Conservation (phyloP, 1,140 invertebrate genomes). For the Riptortus pedestris region DNA sequence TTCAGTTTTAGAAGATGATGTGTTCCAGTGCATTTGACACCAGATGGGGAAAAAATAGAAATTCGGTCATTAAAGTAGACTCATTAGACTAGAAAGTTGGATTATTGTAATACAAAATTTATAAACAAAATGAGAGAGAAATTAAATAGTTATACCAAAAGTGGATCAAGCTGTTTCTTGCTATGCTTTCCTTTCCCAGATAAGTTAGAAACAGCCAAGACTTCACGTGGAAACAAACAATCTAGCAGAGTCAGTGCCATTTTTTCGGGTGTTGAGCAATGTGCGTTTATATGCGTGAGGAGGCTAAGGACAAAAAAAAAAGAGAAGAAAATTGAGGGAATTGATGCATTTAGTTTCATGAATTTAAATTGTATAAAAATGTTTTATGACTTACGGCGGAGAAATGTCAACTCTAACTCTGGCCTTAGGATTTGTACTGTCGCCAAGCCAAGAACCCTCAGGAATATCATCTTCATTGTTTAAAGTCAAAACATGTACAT, state of each 20-base stretch:
- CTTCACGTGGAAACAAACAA: conserved; percentile 44
- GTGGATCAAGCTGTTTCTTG: conserved; percentile 45
- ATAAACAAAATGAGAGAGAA: no score
- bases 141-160: conserved; percentile 37
- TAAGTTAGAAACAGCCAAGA: conserved; percentile 43
- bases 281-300: conserved; percentile 44
- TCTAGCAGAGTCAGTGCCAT: conserved; percentile 46
- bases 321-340: neutral
- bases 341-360: neutral
- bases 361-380: neutral
- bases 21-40: no score
- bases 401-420: conserved; percentile 43
- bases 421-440: conserved; percentile 42
- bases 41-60: no score
- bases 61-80: no score
- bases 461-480: conserved; percentile 42
- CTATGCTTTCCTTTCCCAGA: conserved; percentile 45
- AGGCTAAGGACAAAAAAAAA: conserved; percentile 37
- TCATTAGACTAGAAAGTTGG: no score
- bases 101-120: no score
- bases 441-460: conserved; percentile 46
- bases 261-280: conserved; percentile 45
- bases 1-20: no score
- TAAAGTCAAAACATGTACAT: conserved; percentile 33
- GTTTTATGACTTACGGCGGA: conserved; percentile 38